A percentile compares a stretch with the other conserved stretches of the same genome.
These are phyloP conservation scores for Stenoptilia bipunctidactyla DNA, from an alignment of 2,888 invertebrate genomes.

Conservation along the genomic window DNA sequence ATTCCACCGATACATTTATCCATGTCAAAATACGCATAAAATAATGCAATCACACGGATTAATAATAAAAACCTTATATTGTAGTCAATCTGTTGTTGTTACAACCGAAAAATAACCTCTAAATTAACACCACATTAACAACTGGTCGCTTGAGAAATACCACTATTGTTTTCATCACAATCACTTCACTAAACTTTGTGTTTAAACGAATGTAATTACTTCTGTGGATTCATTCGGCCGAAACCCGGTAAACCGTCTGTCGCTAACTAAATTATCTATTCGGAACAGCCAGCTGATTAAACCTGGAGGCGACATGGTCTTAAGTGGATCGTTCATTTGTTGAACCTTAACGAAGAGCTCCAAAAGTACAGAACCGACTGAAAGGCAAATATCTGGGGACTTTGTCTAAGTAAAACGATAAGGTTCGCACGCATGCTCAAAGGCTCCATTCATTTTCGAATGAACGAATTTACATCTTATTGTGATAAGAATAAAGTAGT, in stretches of 20 bases:
- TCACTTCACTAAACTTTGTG: not conserved
- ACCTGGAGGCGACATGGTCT: slow-evolving; percentile 39
- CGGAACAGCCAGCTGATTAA: slow-evolving; percentile 62
- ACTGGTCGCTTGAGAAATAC: too few relatives aligned
- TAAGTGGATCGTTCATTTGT: slow-evolving; percentile 17
- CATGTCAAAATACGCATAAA: too few relatives aligned
- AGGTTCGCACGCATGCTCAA: slow-evolving; percentile 52
- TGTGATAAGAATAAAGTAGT: too few relatives aligned
- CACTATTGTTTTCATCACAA: too few relatives aligned
- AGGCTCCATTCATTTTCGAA: slow-evolving; percentile 9
- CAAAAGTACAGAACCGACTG: slow-evolving; percentile 33
- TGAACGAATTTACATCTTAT: too few relatives aligned
- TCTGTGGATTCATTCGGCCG: slow-evolving; percentile 14
- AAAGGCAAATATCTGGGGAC: slow-evolving; percentile 24
- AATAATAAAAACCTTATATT: not conserved
- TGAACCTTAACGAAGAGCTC: slow-evolving; percentile 32
- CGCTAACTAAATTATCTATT: slow-evolving; percentile 62
- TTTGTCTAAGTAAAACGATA: slow-evolving; percentile 32
- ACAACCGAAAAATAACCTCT: slow-evolving; percentile 22
- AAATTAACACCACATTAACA: slow-evolving; percentile 7
- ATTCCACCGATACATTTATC: too few relatives aligned
- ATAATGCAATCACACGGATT: too few relatives aligned
- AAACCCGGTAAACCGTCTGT: slow-evolving; percentile 29
- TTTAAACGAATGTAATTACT: not conserved
- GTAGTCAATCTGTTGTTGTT: slow-evolving; percentile 24